Evolutionary conservation across 2,888 invertebrate species (phyloP).

Genomic region (Eupsilia transversa): DNA sequence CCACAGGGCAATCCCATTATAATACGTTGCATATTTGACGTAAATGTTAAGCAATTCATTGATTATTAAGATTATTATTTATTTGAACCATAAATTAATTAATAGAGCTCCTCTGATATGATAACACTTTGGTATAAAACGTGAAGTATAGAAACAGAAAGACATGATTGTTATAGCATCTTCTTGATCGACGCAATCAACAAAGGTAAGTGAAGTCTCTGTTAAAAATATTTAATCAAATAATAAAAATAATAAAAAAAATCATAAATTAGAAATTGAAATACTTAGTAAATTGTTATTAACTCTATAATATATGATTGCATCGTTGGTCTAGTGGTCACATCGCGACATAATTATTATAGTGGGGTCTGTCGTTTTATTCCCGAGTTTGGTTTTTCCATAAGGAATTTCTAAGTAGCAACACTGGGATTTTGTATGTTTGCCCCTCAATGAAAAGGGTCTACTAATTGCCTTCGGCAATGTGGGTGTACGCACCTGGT

Average conservation of each 20-base stretch:
- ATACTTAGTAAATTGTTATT: neutral
- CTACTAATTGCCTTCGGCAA: neutral
- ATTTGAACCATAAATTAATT: conserved; percentile 64
- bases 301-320: neutral
- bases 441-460: neutral
- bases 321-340: neutral
- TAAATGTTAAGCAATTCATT: neutral
- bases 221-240: neutral
- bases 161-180: conserved; percentile 41
- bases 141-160: conserved; percentile 30
- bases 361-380: neutral
- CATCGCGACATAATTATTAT: neutral
- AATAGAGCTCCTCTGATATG: conserved; percentile 47
- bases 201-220: conserved; percentile 50
- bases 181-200: conserved; percentile 53
- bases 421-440: neutral
- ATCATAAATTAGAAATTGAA: neutral
- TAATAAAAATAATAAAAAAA: conserved; percentile 31
- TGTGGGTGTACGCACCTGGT: neutral
- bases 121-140: conserved; percentile 50
- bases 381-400: neutral
- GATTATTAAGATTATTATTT: conserved; percentile 61
- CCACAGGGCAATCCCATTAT: neutral
- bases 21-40: no score
- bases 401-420: neutral